Base-by-base conservation (phyloP, 2,797 vertebrate species). In the Galaxias olidus region DNA sequence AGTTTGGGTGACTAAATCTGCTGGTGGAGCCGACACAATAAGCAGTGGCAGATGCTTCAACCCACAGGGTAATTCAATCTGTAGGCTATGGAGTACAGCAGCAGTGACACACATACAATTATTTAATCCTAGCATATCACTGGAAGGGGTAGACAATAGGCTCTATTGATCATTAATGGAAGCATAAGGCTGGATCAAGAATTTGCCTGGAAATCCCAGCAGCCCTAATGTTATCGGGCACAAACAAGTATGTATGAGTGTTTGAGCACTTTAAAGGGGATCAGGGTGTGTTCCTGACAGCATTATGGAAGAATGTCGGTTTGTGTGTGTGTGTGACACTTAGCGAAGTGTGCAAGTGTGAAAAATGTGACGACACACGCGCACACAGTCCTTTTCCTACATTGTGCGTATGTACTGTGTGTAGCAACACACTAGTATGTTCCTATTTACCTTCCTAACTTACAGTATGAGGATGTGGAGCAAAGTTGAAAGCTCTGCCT, bases 401-500 rank as follows among this genome's bases (percentile, higher is more conserved):
- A 30, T 30, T 30, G 30, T 30, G 30, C 30, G 6, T 6, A 30
- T 30, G n/a, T n/a, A n/a, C n/a, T n/a, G n/a, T n/a, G 6, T 6
- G 30, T 30, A 30, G 30, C 30, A 30, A 6, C 2, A 30, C 30
- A 30, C 30, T 2, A 3, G 6, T 30, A 30, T 30, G 30, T 30
- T 30, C 30, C 30, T 30, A 30, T 30, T 30, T 6, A 30, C 30
- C 2, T 30, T 30, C 30, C 30, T 47, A 14, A 47, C 3, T 1
- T 47, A 47, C 45, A 47, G 45, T 47, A 47, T 2, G 9, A 10
- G 56, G 43, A 44, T 61, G 45, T 61, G 20, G 59, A 61, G 59
- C 13, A 61, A 61, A 61, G 59, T 61, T 61, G 8, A 61, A 47
- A 61, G 47, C 30, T 30, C 30, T 30, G 30, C 6, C 30, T 30